phyloP scores from a whole-genome alignment of 2,888 invertebrate genomes.

The Alitta virens region DNA sequence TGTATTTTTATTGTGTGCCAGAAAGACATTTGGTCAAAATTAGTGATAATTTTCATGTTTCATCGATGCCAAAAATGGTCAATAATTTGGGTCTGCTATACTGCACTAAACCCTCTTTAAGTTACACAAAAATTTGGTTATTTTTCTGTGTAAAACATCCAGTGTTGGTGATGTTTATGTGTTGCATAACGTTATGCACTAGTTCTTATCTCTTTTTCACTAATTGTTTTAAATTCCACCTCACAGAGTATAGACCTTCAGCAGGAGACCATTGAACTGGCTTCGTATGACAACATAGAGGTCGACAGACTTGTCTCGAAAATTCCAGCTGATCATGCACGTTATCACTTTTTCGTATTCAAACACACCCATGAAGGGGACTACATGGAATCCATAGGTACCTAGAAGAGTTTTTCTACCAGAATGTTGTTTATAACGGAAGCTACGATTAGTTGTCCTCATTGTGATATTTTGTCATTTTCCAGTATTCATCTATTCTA shows the following conservation, averaged over 20 bases:
- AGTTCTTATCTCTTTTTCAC: no score
- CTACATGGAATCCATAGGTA: slow-evolving; percentile 79
- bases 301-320: slow-evolving; percentile 69
- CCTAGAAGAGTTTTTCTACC: slow-evolving; percentile 15
- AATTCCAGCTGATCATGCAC: slow-evolving; percentile 80
- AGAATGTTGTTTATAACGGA: background rate
- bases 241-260: slow-evolving; percentile 67
- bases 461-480: slow-evolving; percentile 6
- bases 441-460: no score
- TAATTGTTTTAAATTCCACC: background rate
- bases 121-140: no score
- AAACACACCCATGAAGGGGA: slow-evolving; percentile 92
- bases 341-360: slow-evolving; percentile 89
- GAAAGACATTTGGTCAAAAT: no score
- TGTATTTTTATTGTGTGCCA: no score
- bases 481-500: slow-evolving; percentile 94
- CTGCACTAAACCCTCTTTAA: no score
- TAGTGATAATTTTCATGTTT: no score
- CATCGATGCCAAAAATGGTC: no score
- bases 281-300: slow-evolving; percentile 61
- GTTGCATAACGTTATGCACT: no score
- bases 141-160: no score
- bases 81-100: no score
- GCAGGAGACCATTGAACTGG: slow-evolving; percentile 69
- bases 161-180: no score